These are phyloP conservation scores for Temnothorax unifasciatus DNA, from an alignment of 2,888 invertebrate genomes.

Conservation along the genomic window DNA sequence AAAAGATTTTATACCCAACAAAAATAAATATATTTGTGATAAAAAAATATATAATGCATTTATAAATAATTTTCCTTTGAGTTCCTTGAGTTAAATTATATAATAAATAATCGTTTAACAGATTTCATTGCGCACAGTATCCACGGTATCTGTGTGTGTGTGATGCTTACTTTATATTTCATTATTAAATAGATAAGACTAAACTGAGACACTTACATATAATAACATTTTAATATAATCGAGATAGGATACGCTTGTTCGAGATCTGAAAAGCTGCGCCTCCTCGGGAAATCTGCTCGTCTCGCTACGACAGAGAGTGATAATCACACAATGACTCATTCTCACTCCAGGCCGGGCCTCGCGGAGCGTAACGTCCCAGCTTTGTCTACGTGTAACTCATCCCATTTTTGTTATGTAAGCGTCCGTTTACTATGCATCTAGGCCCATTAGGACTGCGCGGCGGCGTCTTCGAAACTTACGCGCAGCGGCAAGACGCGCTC, in stretches of 20 bases:
- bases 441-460: constrained; percentile 63
- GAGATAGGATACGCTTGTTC: not conserved
- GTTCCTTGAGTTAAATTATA: not conserved
- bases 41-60: not conserved
- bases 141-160: no score
- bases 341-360: constrained; percentile 73
- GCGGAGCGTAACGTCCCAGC: constrained; percentile 81
- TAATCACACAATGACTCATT: constrained; percentile 80
- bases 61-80: not conserved
- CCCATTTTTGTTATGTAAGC: constrained; percentile 80
- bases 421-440: constrained; percentile 72
- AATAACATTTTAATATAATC: not conserved
- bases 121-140: not conserved
- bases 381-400: constrained; percentile 79
- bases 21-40: constrained; percentile 38
- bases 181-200: not conserved
- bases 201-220: not conserved
- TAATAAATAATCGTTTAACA: not conserved
- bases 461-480: constrained; percentile 54
- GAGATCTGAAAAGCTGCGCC: constrained; percentile 49
- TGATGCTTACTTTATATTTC: not conserved
- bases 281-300: constrained; percentile 50
- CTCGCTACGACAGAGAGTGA: constrained; percentile 62
- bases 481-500: constrained; percentile 34
- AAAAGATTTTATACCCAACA: constrained; percentile 26